Base-by-base conservation (phyloP, 1,140 invertebrate species). In the Rhagoletis pomonella region DNA sequence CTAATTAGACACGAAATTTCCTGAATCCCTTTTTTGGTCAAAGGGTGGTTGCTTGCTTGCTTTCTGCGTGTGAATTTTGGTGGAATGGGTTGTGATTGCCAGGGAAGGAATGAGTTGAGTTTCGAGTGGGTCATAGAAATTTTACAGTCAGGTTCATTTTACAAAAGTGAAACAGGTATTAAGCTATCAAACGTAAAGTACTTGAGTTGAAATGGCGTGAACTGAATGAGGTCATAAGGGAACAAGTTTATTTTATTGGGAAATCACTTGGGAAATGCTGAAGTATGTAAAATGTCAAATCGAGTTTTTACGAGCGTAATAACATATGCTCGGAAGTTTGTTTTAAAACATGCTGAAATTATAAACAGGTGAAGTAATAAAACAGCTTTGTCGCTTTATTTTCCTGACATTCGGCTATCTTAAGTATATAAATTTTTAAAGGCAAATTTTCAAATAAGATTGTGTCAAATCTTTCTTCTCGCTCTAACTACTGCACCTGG, bases 1-100 rank as follows among this genome's bases (percentile, higher is more conserved):
- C 47, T 58, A 81, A 81, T 81, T 81, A 81, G 73, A 81, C 73
- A 81, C 73, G 73, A 81, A 81, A 81, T 81, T 81, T n/a, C 19
- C 19, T 50, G 73, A 81, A 81, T 14, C 12, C 67, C 3, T 14
- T 73, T 39, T n/a, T 47, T 12, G 39, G 42, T 44, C n/a, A 55
- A n/a, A 29, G 0, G 47, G 47, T 81, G 73, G 73, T 81, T 19
- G n/a, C 5, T 81, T 81, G 73, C 6, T 10, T 9, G 73, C 3
- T n/a, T 12, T n/a, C 2, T 81, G 39, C 44, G 44, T 73, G 12
- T 47, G 12, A 47, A 50, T 67, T 73, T 44, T 44, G 42, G 19
- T 81, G 73, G 73, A 47, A 29, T 81, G 73, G 2, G 47, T 58
- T 81, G 69, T 12, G 17, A 19, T 3, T 55, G 9, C 19, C 44